These are phyloP conservation scores for Pituophis catenifer DNA, from an alignment of 2,113 vertebrate genomes.

Conservation along the genomic window DNA sequence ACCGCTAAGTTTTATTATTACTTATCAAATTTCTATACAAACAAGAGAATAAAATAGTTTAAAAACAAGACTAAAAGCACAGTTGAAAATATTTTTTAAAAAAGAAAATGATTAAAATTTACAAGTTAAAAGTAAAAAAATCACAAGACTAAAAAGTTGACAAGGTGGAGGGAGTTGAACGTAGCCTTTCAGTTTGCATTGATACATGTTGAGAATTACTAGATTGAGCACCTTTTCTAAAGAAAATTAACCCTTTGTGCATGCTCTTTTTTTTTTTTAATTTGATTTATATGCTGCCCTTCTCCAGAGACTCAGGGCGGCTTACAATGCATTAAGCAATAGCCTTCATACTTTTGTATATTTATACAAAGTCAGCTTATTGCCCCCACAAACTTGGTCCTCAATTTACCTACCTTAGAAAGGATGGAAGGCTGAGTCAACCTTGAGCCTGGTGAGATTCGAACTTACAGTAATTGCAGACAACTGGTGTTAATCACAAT, in stretches of 20 bases:
- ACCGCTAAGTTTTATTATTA: conserved; percentile 27
- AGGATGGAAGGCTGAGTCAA: too few relatives aligned
- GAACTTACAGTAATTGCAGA: too few relatives aligned
- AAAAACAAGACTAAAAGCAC: background rate
- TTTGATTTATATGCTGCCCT: too few relatives aligned
- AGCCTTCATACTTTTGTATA: too few relatives aligned
- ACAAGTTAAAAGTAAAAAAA: background rate
- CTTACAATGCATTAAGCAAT: too few relatives aligned
- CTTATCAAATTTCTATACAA: background rate
- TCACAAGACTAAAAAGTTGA: background rate
- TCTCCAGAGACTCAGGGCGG: too few relatives aligned
- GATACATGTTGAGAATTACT: conserved; percentile 59
- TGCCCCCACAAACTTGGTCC: too few relatives aligned
- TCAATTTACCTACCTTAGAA: too few relatives aligned
- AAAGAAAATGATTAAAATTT: background rate
- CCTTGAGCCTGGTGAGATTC: too few relatives aligned
- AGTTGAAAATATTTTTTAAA: background rate
- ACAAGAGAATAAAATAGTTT: background rate
- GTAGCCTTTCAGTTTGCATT: conserved; percentile 58
- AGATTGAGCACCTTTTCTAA: conserved; percentile 53
- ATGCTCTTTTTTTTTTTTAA: conserved; percentile 39
- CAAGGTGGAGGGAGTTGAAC: conserved; percentile 21
- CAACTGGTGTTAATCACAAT: too few relatives aligned
- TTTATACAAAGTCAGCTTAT: too few relatives aligned
- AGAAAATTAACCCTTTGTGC: conserved; percentile 55